These are phyloP conservation scores for Myioborus miniatus DNA, from an alignment of 2,797 vertebrate species.

Conservation along the genomic window DNA sequence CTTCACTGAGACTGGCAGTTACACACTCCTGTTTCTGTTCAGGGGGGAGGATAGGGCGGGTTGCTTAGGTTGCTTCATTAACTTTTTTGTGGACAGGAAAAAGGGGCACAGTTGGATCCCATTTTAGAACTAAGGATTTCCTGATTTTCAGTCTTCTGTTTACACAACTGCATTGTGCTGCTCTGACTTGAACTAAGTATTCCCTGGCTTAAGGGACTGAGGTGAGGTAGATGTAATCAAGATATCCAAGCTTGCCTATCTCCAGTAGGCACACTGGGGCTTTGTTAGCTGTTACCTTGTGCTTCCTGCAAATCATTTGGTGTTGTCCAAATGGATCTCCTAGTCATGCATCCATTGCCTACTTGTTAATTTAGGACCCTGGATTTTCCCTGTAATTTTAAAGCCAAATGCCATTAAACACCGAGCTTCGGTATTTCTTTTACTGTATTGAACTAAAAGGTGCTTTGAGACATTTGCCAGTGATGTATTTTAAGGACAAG, in stretches of 20 bases:
- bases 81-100: conserved; percentile 46
- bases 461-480: not conserved
- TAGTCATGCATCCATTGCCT: not conserved
- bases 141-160: conserved; percentile 39
- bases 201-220: not conserved
- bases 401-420: not conserved
- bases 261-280: not conserved
- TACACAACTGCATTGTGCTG: conserved; percentile 29
- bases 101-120: conserved; percentile 49
- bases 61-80: conserved; percentile 40
- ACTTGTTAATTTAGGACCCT: not conserved
- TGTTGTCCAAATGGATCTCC: not conserved
- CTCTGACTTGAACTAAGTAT: not conserved
- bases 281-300: not conserved
- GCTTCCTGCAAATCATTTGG: not conserved
- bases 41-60: not conserved
- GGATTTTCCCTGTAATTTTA: not conserved
- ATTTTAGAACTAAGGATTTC: conserved; percentile 51
- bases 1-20: not conserved
- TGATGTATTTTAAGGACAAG: not conserved
- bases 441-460: not conserved
- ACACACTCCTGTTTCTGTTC: not conserved
- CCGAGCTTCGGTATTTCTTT: not conserved
- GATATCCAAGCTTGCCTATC: not conserved
- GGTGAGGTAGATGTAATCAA: not conserved